Evolutionary conservation across 2,888 invertebrate species (phyloP).

Genomic region (Osmoderma eremita): DNA sequence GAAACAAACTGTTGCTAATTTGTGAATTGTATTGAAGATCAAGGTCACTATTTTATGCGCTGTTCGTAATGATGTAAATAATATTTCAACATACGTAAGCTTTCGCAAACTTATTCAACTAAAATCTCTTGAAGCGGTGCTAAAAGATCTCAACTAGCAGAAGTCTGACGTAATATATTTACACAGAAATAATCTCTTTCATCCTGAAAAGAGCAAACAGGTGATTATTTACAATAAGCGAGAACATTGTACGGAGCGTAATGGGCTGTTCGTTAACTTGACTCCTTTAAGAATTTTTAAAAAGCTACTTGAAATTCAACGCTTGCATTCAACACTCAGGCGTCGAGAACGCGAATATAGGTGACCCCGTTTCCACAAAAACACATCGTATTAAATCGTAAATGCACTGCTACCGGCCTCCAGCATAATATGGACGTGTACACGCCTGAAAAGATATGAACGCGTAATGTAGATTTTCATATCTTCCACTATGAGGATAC

Average conservation of each 20-base stretch:
- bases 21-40: too few relatives aligned
- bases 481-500: not conserved
- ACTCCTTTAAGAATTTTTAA: constrained; percentile 12
- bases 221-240: constrained; percentile 8
- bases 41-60: too few relatives aligned
- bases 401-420: not conserved
- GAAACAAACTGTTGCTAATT: too few relatives aligned
- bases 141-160: too few relatives aligned
- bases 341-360: constrained; percentile 15
- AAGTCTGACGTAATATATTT: too few relatives aligned
- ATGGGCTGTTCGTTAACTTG: constrained; percentile 8
- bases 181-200: too few relatives aligned
- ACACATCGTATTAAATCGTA: constrained; percentile 14
- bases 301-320: constrained; percentile 11
- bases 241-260: not conserved
- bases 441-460: not conserved
- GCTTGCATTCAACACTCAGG: constrained; percentile 5
- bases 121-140: too few relatives aligned
- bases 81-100: too few relatives aligned
- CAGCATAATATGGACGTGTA: not conserved
- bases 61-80: too few relatives aligned
- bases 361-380: constrained; percentile 16
- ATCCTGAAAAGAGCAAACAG: too few relatives aligned
- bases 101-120: too few relatives aligned
- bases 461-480: not conserved